Evolutionary conservation across 2,888 invertebrate species (phyloP).

Genomic region (Lycia hirtaria): DNA sequence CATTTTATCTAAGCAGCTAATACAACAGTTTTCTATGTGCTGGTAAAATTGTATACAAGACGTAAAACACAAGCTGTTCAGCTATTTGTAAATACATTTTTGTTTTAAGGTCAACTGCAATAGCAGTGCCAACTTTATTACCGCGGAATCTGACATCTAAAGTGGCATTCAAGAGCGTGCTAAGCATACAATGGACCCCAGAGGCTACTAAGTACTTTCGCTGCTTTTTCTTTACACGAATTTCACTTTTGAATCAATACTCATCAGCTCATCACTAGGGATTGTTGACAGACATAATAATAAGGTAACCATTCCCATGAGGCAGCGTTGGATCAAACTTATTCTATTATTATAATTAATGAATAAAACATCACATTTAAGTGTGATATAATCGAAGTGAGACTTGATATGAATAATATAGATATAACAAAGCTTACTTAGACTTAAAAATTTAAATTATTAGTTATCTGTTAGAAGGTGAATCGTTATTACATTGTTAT

Average conservation of each 20-base stretch:
- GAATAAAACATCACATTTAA: conserved; percentile 3
- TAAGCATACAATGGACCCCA: conserved; percentile 70
- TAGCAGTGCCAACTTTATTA: conserved; percentile 36
- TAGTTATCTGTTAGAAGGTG: not conserved
- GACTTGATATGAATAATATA: not conserved
- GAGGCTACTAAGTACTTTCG: conserved; percentile 75
- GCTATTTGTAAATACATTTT: conserved; percentile 3
- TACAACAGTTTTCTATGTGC: not conserved
- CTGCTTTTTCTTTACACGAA: conserved; percentile 74
- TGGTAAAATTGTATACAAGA: conserved; percentile 1
- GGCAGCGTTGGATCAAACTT: conserved; percentile 50
- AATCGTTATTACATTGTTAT: not conserved
- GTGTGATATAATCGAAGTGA: conserved; percentile 3
- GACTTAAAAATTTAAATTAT: not conserved
- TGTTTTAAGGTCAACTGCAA: conserved; percentile 30
- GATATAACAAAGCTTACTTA: not conserved
- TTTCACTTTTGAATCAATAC: conserved; percentile 76
- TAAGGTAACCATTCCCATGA: conserved; percentile 51
- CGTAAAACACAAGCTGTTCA: conserved; percentile 5
- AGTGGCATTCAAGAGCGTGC: conserved; percentile 72
- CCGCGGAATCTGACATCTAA: conserved; percentile 59
- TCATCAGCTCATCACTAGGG: conserved; percentile 25
- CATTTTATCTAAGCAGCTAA: not conserved
- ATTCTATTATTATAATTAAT: conserved; percentile 20
- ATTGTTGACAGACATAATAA: conserved; percentile 43